A percentile compares a stretch with the other conserved stretches of the same genome.
These are phyloP conservation scores for Orgyia antiqua DNA, from an alignment of 2,888 invertebrate species.

Conservation along the genomic window DNA sequence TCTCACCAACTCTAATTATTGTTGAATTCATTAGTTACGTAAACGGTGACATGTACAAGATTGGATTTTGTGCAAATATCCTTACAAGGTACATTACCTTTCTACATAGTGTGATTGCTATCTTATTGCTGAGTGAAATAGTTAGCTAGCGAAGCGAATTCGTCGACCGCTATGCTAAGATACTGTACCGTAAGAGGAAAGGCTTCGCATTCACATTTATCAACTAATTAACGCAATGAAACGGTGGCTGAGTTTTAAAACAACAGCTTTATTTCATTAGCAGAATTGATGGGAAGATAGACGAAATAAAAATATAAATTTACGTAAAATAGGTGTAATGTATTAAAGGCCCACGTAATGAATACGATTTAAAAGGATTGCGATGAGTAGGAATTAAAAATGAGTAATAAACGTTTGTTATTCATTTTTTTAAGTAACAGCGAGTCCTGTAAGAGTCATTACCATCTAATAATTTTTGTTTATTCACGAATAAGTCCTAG, in stretches of 20 bases:
- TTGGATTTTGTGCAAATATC: conserved; percentile 42
- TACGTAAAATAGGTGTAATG: conserved; percentile 14
- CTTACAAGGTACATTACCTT: conserved; percentile 30
- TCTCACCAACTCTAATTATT: conserved; percentile 48
- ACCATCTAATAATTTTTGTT: too few species aligned
- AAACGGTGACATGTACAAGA: conserved; percentile 39
- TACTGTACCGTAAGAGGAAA: conserved; percentile 25
- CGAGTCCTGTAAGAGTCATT: too few species aligned
- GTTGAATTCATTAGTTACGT: conserved; percentile 49
- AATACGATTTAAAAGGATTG: too few species aligned
- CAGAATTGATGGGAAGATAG: conserved; percentile 10
- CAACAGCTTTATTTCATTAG: conserved; percentile 19
- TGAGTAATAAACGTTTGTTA: too few species aligned
- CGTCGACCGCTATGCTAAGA: conserved; percentile 20
- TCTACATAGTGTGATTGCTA: conserved; percentile 23
- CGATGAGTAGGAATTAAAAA: too few species aligned
- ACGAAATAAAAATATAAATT: conserved; percentile 12
- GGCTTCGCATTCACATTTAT: conserved; percentile 25
- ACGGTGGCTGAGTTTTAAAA: conserved; percentile 23
- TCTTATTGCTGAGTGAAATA: conserved; percentile 27
- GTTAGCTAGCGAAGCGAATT: conserved; percentile 31
- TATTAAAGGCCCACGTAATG: too few species aligned
- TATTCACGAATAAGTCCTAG: too few species aligned
- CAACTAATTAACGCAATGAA: conserved; percentile 29
- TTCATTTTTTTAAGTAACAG: too few species aligned